Conservation (phyloP, 1,140 invertebrate genomes). For the Lucilia cuprina region DNA sequence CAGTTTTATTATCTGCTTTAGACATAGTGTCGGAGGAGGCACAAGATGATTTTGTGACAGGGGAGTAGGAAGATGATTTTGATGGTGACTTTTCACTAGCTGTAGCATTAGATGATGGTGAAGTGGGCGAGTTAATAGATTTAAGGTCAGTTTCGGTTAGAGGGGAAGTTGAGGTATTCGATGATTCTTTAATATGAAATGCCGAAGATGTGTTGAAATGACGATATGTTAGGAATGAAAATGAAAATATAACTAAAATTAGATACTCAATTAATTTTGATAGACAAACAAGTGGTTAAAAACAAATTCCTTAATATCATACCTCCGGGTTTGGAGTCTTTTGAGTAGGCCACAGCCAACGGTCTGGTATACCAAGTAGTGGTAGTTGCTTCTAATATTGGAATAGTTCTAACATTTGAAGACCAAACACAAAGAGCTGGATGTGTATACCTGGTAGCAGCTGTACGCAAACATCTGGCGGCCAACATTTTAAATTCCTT, state of each 20-base stretch:
- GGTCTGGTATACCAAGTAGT: background rate
- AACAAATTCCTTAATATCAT: background rate
- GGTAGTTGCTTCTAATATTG: background rate
- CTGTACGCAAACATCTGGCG: background rate
- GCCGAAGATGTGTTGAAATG: background rate
- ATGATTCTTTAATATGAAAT: background rate
- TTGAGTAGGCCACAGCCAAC: background rate
- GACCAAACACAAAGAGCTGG: background rate
- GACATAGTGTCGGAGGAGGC: background rate
- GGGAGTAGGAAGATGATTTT: background rate
- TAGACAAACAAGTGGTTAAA: background rate
- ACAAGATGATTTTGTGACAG: background rate
- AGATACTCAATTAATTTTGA: background rate
- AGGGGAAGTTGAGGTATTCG: background rate
- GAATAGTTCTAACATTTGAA: background rate
- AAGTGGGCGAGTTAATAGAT: background rate
- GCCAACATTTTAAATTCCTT: background rate
- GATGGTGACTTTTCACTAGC: background rate
- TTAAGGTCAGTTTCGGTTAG: background rate
- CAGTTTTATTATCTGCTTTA: background rate
- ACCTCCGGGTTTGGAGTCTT: background rate
- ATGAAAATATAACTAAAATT: background rate
- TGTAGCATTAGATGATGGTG: background rate
- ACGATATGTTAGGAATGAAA: background rate
- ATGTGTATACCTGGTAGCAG: background rate